A percentile compares a stretch with the other conserved stretches of the same genome.
Evolutionary conservation across 2,888 invertebrate species (phyloP).

Genomic region (Anticlea derivata): DNA sequence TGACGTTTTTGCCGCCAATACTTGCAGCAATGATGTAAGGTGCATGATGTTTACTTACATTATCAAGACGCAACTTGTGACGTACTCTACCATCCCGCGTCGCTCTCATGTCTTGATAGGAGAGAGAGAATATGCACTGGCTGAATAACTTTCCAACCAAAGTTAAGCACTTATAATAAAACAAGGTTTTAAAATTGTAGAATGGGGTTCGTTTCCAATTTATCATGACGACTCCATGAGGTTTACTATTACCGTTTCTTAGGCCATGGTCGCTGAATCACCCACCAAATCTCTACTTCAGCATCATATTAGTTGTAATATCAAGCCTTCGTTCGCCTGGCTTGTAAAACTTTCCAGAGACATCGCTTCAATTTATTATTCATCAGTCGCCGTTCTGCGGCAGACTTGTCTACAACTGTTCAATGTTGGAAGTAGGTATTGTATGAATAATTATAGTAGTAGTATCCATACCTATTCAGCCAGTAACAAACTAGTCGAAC

Average conservation of each 20-base stretch:
- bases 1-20: slow-evolving; percentile 70
- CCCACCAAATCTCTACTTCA: no score
- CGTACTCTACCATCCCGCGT: slow-evolving; percentile 2
- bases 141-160: neutral
- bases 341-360: neutral
- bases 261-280: no score
- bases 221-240: no score
- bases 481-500: slow-evolving; percentile 7
- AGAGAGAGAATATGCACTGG: neutral
- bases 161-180: no score
- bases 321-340: no score
- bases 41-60: slow-evolving; percentile 39
- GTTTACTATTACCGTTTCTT: no score
- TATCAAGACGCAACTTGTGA: slow-evolving; percentile 18
- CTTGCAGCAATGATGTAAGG: slow-evolving; percentile 51
- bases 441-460: slow-evolving; percentile 2
- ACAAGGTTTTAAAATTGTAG: no score
- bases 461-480: neutral
- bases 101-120: slow-evolving; percentile 4
- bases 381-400: neutral
- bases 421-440: slow-evolving; percentile 1
- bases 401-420: slow-evolving; percentile 9
- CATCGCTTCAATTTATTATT: neutral
- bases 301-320: no score
- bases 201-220: no score